A percentile compares a stretch with the other conserved stretches of the same genome.
phyloP scores from a whole-genome alignment of 2,797 vertebrate species.

The Tragelaphus oryx region DNA sequence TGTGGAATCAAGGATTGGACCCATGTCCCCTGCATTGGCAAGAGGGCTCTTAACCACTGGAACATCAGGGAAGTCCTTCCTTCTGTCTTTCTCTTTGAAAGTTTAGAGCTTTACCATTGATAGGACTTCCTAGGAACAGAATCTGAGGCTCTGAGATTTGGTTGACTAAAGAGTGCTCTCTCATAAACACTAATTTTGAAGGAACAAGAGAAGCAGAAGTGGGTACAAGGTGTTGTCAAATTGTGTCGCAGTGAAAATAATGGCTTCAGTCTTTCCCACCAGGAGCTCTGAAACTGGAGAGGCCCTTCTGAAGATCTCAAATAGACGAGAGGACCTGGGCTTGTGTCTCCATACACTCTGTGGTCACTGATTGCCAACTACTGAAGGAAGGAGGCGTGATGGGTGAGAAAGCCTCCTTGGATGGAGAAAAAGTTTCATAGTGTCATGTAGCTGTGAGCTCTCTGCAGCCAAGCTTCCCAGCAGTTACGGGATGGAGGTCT shows the following conservation, averaged over 20 bases:
- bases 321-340: background rate
- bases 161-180: background rate
- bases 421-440: background rate
- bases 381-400: fast-evolving
- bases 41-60: background rate
- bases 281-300: background rate
- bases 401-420: background rate
- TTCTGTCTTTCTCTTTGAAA: background rate
- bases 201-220: background rate
- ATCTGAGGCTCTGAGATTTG: background rate
- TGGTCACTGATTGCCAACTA: background rate
- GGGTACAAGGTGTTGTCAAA: background rate
- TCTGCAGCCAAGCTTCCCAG: background rate
- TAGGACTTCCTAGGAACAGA: background rate
- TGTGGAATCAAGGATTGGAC: fast-evolving
- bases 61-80: background rate
- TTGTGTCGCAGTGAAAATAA: background rate
- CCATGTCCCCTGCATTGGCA: background rate
- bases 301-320: background rate
- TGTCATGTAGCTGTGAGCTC: too few relatives aligned
- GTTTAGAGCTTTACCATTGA: background rate
- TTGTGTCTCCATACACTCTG: background rate
- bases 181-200: background rate
- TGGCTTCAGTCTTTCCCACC: background rate
- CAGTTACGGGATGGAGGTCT: background rate